A percentile compares a stretch with the other conserved stretches of the same genome.
Evolutionary conservation across 2,888 invertebrate genomes (phyloP).

Genomic region (Chouioia cunea): DNA sequence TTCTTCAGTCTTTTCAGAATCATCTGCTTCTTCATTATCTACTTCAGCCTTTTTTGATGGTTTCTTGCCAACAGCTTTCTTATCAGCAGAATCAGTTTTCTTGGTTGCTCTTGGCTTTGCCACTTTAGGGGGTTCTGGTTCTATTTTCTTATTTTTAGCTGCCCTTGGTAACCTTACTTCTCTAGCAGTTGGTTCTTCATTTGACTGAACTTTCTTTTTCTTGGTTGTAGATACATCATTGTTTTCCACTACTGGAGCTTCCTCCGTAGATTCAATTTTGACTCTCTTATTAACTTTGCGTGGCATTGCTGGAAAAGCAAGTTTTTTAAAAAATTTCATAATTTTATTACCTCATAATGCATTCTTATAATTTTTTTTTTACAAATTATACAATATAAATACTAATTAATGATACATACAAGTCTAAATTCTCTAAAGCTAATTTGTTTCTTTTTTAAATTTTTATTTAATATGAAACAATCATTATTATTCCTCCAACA

Average conservation of each 20-base stretch:
- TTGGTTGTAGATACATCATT: constrained; percentile 48
- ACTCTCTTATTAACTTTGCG: constrained; percentile 44
- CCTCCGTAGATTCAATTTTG: constrained; percentile 39
- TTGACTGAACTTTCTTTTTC: constrained; percentile 42
- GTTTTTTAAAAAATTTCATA: neutral
- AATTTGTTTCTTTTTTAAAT: too few species aligned
- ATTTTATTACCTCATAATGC: neutral
- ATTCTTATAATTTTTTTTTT: neutral
- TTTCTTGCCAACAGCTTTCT: constrained; percentile 36
- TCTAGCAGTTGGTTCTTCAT: constrained; percentile 28
- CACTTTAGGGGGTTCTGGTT: constrained; percentile 40
- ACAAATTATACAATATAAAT: too few species aligned
- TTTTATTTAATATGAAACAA: too few species aligned
- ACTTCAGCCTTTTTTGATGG: constrained; percentile 33
- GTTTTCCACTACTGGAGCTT: constrained; percentile 36
- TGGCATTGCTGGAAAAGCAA: constrained; percentile 44
- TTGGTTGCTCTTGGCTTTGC: constrained; percentile 31
- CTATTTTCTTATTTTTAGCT: constrained; percentile 46
- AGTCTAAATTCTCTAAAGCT: too few species aligned
- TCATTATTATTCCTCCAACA: too few species aligned
- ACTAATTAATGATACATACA: too few species aligned
- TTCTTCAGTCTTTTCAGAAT: constrained; percentile 26
- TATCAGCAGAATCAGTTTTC: constrained; percentile 36
- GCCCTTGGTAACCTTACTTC: constrained; percentile 48
- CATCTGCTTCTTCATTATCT: constrained; percentile 22